Base-by-base conservation (phyloP, 2,888 invertebrate species). In the Atrina japonica region DNA sequence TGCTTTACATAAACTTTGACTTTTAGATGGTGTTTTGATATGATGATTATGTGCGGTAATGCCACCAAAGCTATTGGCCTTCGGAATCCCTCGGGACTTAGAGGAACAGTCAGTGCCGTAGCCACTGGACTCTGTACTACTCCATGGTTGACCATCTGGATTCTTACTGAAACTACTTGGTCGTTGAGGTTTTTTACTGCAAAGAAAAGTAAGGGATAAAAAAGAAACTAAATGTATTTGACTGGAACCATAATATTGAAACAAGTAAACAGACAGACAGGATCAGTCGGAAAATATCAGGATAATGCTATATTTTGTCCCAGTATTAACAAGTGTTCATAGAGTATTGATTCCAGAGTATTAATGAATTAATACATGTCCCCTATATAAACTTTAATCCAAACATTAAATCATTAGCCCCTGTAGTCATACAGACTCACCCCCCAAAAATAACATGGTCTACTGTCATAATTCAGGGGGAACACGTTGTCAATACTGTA, bases 21-120 rank as follows among this genome's bases (percentile, higher is more conserved):
- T 76, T 55, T 76, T 75, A 70, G 73, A 71, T 1, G 78, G 76
- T 18, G 76, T 70, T 49, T 73, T 74, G 18, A 70, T 65, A 49
- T 76, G 70, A n/a, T 63, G 68, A 27, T 55, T 49, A 27, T 52
- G 53, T 23, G 69, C 18, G 35, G n/a, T n/a, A 11, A 74, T 73
- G 16, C 86, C 96, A 14, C 96, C 96, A 87, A 97, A 97, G 90
- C 96, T 96, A 91, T 95, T 96, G 60, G 96, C 95, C 90, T 96
- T 96, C 55, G 95, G 94, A 52, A 95, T 94, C 18, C 93, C 93
- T 11, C 92, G 73, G 41, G 80, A 75, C 18, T 71, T 91, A 73
- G 71, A 66, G 9, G 68, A 80, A 40, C 83, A 90, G 58, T 93
- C 93, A 68, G 87, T 86, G 29, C 86, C 83, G 64, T 89, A 89